Percentiles rank a stretch among this genome's conserved stretches.
These are phyloP conservation scores for Leptopilina clavipes DNA, from an alignment of 1,140 invertebrate species.

Conservation along the genomic window DNA sequence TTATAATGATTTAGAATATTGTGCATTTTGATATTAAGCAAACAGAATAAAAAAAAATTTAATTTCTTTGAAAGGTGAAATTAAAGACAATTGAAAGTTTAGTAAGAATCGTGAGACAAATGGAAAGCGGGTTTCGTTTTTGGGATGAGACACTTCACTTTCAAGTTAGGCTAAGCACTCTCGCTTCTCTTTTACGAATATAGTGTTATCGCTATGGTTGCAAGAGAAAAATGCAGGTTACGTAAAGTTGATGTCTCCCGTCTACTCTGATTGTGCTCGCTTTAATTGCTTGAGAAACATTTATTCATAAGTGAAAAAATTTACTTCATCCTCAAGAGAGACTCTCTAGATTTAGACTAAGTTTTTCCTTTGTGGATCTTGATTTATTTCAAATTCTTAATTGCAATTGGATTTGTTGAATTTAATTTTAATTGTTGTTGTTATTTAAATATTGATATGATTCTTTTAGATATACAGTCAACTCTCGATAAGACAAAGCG, in stretches of 20 bases:
- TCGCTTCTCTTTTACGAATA: slow-evolving; percentile 17
- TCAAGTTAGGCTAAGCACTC: slow-evolving; percentile 12
- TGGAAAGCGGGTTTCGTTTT: slow-evolving; percentile 10
- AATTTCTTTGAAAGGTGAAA: slow-evolving; percentile 8
- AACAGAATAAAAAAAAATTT: not conserved
- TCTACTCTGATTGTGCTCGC: slow-evolving; percentile 19
- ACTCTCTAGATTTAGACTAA: too few relatives aligned
- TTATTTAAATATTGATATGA: too few relatives aligned
- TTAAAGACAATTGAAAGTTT: slow-evolving; percentile 11
- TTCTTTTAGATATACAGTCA: too few relatives aligned
- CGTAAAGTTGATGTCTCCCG: slow-evolving; percentile 19
- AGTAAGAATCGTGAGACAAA: slow-evolving; percentile 9
- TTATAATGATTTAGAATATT: too few relatives aligned
- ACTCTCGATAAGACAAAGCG: too few relatives aligned
- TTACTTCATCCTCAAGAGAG: not conserved
- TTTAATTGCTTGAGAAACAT: slow-evolving; percentile 33
- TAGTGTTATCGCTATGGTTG: not conserved
- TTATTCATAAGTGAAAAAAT: slow-evolving; percentile 30
- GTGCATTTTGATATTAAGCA: not conserved
- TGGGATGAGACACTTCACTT: slow-evolving; percentile 1
- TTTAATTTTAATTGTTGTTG: too few relatives aligned
- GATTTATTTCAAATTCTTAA: too few relatives aligned
- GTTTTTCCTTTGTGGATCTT: too few relatives aligned
- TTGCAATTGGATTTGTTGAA: too few relatives aligned
- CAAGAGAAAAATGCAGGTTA: slow-evolving; percentile 23